These are phyloP conservation scores for Calameuta filiformis DNA, from an alignment of 2,888 invertebrate genomes.

Conservation along the genomic window DNA sequence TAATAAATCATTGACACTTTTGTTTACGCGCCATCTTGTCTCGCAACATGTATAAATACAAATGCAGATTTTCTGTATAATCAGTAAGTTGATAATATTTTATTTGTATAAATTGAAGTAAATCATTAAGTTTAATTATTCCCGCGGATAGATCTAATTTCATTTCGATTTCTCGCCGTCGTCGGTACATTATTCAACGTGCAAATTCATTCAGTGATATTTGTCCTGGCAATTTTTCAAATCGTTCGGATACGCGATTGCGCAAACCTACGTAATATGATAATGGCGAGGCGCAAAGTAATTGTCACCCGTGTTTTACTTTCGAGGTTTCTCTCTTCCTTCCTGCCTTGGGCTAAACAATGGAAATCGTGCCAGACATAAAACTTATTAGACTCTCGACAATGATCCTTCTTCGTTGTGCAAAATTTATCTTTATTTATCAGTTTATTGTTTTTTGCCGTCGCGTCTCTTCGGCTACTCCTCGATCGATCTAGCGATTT, in stretches of 20 bases:
- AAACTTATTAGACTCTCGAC: neutral
- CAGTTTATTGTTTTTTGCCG: neutral
- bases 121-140: neutral
- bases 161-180: neutral
- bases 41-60: neutral
- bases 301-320: constrained; percentile 6
- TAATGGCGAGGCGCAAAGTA: neutral
- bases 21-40: neutral
- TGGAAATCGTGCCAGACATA: neutral
- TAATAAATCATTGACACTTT: neutral
- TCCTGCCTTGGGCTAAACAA: neutral
- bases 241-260: neutral
- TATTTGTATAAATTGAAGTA: neutral
- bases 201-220: neutral
- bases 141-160: neutral
- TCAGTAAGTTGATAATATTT: neutral
- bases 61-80: neutral
- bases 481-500: neutral
- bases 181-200: neutral
- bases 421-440: neutral
- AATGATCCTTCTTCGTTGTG: neutral
- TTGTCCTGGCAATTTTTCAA: neutral
- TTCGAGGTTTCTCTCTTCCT: neutral
- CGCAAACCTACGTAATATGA: neutral
- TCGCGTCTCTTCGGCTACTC: neutral